These are phyloP conservation scores for Orestias chungarensis DNA, from an alignment of 2,797 vertebrate genomes.

Conservation along the genomic window DNA sequence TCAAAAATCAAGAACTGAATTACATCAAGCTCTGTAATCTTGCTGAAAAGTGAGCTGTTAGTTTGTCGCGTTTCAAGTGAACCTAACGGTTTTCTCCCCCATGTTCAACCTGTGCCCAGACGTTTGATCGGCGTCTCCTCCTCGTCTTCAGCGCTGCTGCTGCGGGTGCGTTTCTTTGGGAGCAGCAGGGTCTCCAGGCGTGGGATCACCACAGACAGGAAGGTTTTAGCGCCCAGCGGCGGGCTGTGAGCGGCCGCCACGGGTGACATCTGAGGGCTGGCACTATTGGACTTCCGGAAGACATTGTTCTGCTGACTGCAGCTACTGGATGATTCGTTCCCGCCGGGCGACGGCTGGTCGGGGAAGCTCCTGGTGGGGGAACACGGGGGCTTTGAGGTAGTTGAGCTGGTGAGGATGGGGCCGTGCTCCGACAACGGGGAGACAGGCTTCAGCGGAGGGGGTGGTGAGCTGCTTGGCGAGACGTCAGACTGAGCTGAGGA, in stretches of 20 bases:
- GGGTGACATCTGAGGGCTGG: slow-evolving; percentile 92
- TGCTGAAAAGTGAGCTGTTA: too few species aligned
- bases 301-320: slow-evolving; percentile 89
- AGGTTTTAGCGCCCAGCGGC: slow-evolving; percentile 94
- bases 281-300: slow-evolving; percentile 95
- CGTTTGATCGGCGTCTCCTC: slow-evolving; percentile 91
- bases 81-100: too few species aligned
- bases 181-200: slow-evolving; percentile 97
- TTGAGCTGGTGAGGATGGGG: slow-evolving; percentile 81
- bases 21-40: too few species aligned
- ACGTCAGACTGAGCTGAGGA: slow-evolving; percentile 82
- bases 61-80: too few species aligned
- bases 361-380: slow-evolving; percentile 84
- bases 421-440: slow-evolving; percentile 84
- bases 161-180: slow-evolving; percentile 92
- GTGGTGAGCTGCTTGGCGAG: slow-evolving; percentile 85
- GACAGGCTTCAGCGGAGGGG: slow-evolving; percentile 85
- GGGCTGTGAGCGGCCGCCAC: slow-evolving; percentile 86
- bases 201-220: slow-evolving; percentile 98
- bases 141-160: slow-evolving; percentile 88
- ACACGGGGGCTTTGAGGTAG: slow-evolving; percentile 85
- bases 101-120: slow-evolving; percentile 90
- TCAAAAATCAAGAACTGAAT: too few species aligned
- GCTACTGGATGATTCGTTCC: slow-evolving; percentile 83
- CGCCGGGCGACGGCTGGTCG: slow-evolving; percentile 81